Base-by-base conservation (phyloP, 2,797 vertebrate species). In the Pterois miles region DNA sequence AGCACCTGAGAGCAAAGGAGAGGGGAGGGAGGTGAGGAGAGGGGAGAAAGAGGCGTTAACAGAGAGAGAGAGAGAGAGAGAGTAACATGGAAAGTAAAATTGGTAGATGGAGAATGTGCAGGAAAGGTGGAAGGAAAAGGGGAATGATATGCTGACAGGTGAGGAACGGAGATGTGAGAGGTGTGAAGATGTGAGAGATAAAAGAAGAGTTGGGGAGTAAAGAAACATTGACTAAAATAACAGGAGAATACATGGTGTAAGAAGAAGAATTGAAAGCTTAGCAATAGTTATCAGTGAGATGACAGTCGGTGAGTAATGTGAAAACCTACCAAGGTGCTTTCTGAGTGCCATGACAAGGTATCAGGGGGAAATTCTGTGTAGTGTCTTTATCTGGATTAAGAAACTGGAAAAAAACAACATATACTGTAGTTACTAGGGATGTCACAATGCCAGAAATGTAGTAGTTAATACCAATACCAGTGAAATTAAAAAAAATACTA, bases 1-100 rank as follows among this genome's bases (percentile, higher is more conserved):
- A 81, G 70, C 81, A 91, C 85, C 86, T 89, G 82, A 86, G 84
- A 86, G 91, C 76, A 70, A 67, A 75, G 83, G 72, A 65, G 67
- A 76, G 60, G 27, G 56, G 48, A 50, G 46, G 71, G 50, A 59
- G 60, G 66, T 29, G 25, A 72, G 71, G 48, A 50, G 38, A 73
- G 64, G 40, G 40, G 40, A 43, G 40, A 43, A 53, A 18, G 68
- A 73, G 57, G 73, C 58, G 62, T 46, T 74, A 66, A 77, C 56
- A n/a, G 43, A 77, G 31, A 10, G 53, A 65, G 53, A 72, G n/a
- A 52, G 29, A 73, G 62, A 67, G 50, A 20, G 25, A 34, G 56
- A 65, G 58, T 59, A 46, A 59, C 56, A 53, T 4, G 23, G 48
- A 81, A 79, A 40, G 52, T 46, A 36, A 70, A 70, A 70, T 46